Conservation (phyloP, 1,140 invertebrate species). For the Drosophila ironensis region DNA sequence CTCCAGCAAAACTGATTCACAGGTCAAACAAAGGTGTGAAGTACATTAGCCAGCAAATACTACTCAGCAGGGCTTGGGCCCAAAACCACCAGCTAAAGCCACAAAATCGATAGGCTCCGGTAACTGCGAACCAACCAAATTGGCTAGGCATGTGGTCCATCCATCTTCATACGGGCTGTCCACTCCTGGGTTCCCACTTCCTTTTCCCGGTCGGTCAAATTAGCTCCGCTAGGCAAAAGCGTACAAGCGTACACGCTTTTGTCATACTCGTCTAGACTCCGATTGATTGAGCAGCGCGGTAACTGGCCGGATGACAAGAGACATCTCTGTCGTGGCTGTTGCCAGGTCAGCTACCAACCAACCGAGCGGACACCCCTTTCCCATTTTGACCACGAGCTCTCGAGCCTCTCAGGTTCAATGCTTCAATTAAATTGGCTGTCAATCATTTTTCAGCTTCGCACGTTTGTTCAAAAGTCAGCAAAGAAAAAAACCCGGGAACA, state of each 20-base stretch:
- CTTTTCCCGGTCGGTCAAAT: conserved; percentile 34
- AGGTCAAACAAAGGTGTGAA: conserved; percentile 64
- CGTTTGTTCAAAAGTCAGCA: conserved; percentile 12
- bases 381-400: conserved; percentile 23
- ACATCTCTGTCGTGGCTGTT: conserved; percentile 28
- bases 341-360: conserved; percentile 13
- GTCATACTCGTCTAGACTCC: conserved; percentile 44
- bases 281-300: conserved; percentile 53
- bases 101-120: background rate
- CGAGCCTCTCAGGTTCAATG: conserved; percentile 47
- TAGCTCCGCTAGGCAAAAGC: conserved; percentile 51
- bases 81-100: conserved; percentile 12
- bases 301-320: conserved; percentile 41
- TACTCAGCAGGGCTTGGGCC: conserved; percentile 37
- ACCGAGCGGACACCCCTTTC: background rate
- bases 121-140: conserved; percentile 17
- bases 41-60: conserved; percentile 38
- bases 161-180: conserved; percentile 49
- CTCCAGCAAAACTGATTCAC: conserved; percentile 12
- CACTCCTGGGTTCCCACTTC: conserved; percentile 1
- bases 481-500: conserved; percentile 14
- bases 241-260: conserved; percentile 41
- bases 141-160: conserved; percentile 44
- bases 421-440: conserved; percentile 73
- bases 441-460: conserved; percentile 50